These are phyloP conservation scores for Lucilia cuprina DNA, from an alignment of 1,140 invertebrate species.

Conservation along the genomic window DNA sequence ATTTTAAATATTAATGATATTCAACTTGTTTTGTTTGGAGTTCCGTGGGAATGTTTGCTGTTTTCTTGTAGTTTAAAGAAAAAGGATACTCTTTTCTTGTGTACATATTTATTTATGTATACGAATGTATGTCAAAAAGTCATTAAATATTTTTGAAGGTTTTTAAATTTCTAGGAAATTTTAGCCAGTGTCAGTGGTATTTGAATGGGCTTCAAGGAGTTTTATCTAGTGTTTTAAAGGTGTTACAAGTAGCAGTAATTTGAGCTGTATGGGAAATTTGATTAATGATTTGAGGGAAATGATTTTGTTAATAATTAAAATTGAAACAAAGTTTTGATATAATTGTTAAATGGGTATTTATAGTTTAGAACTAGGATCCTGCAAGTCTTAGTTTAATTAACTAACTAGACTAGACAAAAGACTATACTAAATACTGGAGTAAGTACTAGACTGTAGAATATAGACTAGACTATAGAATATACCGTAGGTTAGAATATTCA, in stretches of 20 bases:
- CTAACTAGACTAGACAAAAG: too few species aligned
- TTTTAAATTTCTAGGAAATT: not conserved
- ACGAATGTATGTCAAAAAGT: slow-evolving; percentile 1
- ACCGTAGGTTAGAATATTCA: too few species aligned
- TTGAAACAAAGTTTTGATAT: not conserved
- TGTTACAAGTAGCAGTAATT: not conserved
- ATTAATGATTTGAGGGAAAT: not conserved
- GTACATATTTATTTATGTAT: not conserved
- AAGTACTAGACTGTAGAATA: too few species aligned
- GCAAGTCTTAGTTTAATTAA: too few species aligned
- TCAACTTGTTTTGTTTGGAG: not conserved
- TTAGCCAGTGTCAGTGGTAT: not conserved
- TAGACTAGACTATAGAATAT: too few species aligned
- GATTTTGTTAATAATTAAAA: not conserved
- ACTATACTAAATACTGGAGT: too few species aligned
- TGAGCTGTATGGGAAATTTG: not conserved
- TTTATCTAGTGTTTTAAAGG: not conserved
- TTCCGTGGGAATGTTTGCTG: not conserved
- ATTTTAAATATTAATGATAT: not conserved
- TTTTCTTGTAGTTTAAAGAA: not conserved
- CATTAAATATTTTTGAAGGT: not conserved
- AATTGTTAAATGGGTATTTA: too few species aligned
- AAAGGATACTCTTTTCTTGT: not conserved
- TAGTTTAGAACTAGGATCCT: too few species aligned
- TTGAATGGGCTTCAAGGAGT: not conserved